A percentile compares a stretch with the other conserved stretches of the same genome.
Conservation (phyloP, 2,113 vertebrate species). For the Perccottus glenii region DNA sequence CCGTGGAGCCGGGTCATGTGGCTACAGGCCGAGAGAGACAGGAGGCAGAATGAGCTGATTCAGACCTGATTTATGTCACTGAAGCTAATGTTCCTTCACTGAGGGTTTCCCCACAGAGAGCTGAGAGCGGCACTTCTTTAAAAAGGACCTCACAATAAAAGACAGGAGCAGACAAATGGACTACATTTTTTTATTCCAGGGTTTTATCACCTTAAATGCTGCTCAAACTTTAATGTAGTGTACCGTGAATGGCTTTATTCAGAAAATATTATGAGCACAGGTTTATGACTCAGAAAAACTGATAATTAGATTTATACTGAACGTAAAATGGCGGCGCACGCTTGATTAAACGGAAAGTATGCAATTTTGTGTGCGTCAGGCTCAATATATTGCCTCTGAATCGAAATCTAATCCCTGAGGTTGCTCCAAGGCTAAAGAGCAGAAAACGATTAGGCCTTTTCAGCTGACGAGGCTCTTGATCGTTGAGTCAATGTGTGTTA, state of each 20-base stretch:
- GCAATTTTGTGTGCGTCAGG: no score
- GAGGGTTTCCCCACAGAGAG: background rate
- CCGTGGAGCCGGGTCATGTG: conserved; percentile 55
- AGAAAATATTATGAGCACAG: no score
- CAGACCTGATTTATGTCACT: conserved; percentile 1
- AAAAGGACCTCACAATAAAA: background rate
- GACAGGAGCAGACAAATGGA: background rate
- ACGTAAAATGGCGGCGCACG: no score
- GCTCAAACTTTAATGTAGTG: no score
- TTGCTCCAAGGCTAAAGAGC: background rate
- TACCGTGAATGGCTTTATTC: no score
- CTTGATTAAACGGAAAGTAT: no score
- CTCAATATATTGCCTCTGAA: no score
- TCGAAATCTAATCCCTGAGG: no score
- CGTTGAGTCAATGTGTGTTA: background rate
- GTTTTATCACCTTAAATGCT: no score
- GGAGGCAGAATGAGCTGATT: conserved; percentile 51
- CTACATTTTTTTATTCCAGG: no score
- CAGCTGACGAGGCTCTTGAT: conserved; percentile 7
- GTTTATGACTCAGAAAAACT: no score
- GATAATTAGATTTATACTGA: no score
- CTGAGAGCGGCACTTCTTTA: background rate
- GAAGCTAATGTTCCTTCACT: background rate
- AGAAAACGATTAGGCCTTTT: conserved; percentile 27
- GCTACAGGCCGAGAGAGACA: conserved; percentile 25